phyloP scores from a whole-genome alignment of 2,113 vertebrate species.

The Symphodus melops region DNA sequence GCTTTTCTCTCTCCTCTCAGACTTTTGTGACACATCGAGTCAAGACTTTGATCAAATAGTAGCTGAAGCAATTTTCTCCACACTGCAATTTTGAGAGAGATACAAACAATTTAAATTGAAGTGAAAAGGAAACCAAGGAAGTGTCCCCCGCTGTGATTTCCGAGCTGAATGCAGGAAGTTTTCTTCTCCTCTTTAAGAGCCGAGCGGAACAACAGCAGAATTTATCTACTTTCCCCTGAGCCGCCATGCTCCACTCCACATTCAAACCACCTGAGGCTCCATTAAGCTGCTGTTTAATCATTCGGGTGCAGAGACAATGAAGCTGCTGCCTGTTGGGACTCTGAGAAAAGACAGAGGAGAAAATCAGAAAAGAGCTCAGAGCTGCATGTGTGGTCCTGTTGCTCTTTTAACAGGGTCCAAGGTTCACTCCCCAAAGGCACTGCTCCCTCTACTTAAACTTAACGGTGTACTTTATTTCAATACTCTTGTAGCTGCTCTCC shows the following conservation, averaged over 20 bases:
- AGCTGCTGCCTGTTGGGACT: conserved; percentile 14
- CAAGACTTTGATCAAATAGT: conserved; percentile 36
- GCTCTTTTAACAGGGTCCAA: neutral
- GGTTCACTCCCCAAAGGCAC: neutral
- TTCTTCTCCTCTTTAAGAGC: neutral
- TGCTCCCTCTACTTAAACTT: neutral
- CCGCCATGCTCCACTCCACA: neutral
- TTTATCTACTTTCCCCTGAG: conserved; percentile 7
- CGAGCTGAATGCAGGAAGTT: neutral
- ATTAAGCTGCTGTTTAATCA: conserved; percentile 47
- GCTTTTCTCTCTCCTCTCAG: conserved; percentile 5
- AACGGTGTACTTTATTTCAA: neutral
- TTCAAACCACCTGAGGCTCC: conserved; percentile 16
- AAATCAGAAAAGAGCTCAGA: neutral
- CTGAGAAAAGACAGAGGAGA: neutral
- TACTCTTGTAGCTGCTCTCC: neutral
- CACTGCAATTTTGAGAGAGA: conserved; percentile 34
- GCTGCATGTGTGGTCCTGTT: conserved; percentile 15
- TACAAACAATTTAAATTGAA: conserved; percentile 31
- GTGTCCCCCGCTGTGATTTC: conserved; percentile 12
- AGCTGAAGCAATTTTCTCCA: conserved; percentile 45
- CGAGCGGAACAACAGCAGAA: neutral
- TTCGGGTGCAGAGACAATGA: conserved; percentile 32
- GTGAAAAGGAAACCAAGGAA: conserved; percentile 19
- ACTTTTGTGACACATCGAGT: conserved; percentile 12